Conservation (phyloP, 2,888 invertebrate genomes). For the Microdon myrmicae region DNA sequence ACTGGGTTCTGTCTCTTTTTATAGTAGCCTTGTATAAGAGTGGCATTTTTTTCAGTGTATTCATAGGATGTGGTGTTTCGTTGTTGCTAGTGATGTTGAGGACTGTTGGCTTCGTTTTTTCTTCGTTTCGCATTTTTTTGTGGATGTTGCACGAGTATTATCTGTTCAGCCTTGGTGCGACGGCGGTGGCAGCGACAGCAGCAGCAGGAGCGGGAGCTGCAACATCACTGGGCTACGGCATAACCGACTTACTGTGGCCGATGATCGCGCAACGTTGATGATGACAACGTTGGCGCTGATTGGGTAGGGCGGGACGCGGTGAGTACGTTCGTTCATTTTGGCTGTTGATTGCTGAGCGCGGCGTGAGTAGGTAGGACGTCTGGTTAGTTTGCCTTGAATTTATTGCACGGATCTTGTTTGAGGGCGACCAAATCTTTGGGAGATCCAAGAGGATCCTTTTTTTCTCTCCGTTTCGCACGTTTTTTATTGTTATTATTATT, state of each 20-base stretch:
- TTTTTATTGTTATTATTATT: constrained; percentile 5
- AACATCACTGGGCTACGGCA: no score
- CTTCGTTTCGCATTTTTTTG: no score
- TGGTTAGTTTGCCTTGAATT: constrained; percentile 39
- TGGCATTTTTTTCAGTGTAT: no score
- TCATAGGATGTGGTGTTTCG: no score
- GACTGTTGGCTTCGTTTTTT: no score
- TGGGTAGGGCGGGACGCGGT: constrained; percentile 28
- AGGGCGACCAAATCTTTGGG: constrained; percentile 33
- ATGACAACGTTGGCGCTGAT: constrained; percentile 28
- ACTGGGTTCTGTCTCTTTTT: no score
- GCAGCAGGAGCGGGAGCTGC: constrained; percentile 30
- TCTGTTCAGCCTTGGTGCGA: constrained; percentile 30
- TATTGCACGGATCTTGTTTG: constrained; percentile 40
- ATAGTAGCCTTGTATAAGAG: no score
- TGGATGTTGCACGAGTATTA: no score
- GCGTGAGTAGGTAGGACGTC: constrained; percentile 40
- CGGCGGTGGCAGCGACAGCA: constrained; percentile 25
- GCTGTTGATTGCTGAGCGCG: constrained; percentile 19
- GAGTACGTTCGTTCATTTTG: constrained; percentile 16
- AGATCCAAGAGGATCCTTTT: constrained; percentile 16
- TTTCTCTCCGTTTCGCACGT: constrained; percentile 3
- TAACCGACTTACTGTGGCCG: constrained; percentile 33
- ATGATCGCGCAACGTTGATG: constrained; percentile 26
- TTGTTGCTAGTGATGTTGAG: no score